Evolutionary conservation across 2,888 invertebrate genomes (phyloP).

Genomic region (Caenorhabditis becei): DNA sequence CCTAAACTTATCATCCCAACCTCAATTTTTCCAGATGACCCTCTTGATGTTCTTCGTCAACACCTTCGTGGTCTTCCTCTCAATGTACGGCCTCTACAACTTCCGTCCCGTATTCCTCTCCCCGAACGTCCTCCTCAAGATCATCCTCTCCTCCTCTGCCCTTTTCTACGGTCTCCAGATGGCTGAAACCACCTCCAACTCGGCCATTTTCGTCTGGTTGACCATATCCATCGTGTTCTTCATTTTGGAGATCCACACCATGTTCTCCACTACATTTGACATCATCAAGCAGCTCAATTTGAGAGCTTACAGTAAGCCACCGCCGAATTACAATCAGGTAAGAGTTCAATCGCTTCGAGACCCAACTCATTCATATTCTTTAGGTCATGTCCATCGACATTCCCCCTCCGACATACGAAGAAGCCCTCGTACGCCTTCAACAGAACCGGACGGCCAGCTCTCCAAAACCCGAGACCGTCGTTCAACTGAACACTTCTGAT

Average conservation of each 20-base stretch:
- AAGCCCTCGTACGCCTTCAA: conserved; percentile 48
- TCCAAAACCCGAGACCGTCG: conserved; percentile 1
- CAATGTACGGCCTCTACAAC: conserved; percentile 67
- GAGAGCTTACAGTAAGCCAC: conserved; percentile 64
- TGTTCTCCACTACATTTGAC: conserved; percentile 68
- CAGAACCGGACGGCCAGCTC: conserved; percentile 17
- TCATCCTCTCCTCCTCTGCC: conserved; percentile 67
- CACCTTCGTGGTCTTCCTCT: conserved; percentile 59
- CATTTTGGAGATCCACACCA: conserved; percentile 67
- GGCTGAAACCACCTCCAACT: conserved; percentile 62
- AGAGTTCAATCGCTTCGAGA: neutral
- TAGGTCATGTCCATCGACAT: conserved; percentile 60
- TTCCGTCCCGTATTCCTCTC: conserved; percentile 64
- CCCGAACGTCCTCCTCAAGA: conserved; percentile 67
- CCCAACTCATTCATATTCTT: neutral
- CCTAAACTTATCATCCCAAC: neutral
- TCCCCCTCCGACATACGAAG: conserved; percentile 59
- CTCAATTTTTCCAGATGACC: conserved; percentile 52
- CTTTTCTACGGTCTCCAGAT: conserved; percentile 69
- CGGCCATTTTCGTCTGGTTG: conserved; percentile 63
- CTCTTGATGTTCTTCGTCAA: conserved; percentile 64
- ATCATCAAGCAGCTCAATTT: conserved; percentile 67
- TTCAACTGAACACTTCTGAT: conserved; percentile 42
- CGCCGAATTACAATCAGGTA: conserved; percentile 67
- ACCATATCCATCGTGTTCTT: conserved; percentile 65